Evolutionary conservation across 1,140 invertebrate genomes (phyloP).

Genomic region (Hycleus cichorii): DNA sequence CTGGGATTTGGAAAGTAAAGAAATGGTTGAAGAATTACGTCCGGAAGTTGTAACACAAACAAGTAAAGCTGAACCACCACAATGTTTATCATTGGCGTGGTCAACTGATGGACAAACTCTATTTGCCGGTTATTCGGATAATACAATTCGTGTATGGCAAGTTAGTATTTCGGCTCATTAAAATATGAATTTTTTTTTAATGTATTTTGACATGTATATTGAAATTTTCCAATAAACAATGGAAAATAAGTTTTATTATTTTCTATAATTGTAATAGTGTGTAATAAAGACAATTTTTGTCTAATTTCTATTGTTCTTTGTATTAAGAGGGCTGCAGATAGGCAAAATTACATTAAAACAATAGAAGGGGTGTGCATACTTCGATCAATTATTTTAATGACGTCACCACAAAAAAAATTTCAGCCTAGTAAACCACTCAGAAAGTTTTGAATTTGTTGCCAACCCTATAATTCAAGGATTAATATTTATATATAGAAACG

Average conservation of each 20-base stretch:
- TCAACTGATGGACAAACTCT: conserved; percentile 98
- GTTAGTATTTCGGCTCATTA: conserved; percentile 67
- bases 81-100: conserved; percentile 97
- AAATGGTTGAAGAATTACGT: conserved; percentile 96
- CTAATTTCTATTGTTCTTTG: too few relatives aligned
- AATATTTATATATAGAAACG: too few relatives aligned
- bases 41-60: conserved; percentile 79
- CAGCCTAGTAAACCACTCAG: too few relatives aligned
- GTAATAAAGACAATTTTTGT: too few relatives aligned
- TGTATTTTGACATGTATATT: neutral
- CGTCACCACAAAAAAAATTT: too few relatives aligned
- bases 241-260: conserved; percentile 20
- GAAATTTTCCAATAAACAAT: neutral
- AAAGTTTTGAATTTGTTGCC: too few relatives aligned
- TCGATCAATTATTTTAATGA: too few relatives aligned
- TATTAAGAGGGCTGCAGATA: too few relatives aligned
- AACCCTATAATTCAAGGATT: too few relatives aligned
- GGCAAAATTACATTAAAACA: too few relatives aligned
- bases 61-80: conserved; percentile 81
- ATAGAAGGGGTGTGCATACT: too few relatives aligned
- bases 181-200: neutral
- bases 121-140: conserved; percentile 98
- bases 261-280: neutral
- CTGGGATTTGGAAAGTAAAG: conserved; percentile 99
- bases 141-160: conserved; percentile 97